Evolutionary conservation across 2,113 vertebrate genomes (phyloP).

Genomic region (Zosterops hypoxanthus): DNA sequence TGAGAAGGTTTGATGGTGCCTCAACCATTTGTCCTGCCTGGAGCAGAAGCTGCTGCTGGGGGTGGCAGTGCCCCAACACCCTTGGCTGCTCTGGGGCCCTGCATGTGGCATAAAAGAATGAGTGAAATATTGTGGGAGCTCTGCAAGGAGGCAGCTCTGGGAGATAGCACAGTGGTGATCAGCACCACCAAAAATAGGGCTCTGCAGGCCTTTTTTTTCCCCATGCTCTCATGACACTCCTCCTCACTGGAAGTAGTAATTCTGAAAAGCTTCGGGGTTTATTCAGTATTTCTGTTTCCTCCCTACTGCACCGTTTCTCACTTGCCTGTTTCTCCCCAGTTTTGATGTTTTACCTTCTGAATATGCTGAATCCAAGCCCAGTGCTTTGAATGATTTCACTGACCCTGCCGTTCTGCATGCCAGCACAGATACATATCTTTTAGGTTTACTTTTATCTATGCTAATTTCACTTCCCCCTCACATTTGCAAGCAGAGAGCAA

Average conservation of each 20-base stretch:
- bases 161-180: neutral
- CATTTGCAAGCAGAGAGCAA: slow-evolving; percentile 2
- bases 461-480: slow-evolving; percentile 41
- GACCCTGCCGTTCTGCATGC: slow-evolving; percentile 11
- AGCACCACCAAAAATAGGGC: slow-evolving; percentile 20
- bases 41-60: neutral
- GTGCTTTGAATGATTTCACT: neutral
- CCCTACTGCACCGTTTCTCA: neutral
- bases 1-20: neutral
- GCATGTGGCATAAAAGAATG: neutral
- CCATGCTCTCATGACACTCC: slow-evolving; percentile 1
- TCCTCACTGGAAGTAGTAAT: slow-evolving; percentile 45
- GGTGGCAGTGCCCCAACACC: rapidly evolving
- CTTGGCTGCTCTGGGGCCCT: neutral
- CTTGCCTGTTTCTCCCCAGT: neutral
- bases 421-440: slow-evolving; percentile 10
- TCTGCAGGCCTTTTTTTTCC: neutral
- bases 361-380: neutral
- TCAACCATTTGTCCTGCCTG: neutral
- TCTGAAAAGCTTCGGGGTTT: neutral
- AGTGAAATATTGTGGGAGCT: neutral
- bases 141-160: neutral
- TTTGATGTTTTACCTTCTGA: neutral
- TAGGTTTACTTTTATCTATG: slow-evolving; percentile 26
- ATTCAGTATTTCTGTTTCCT: slow-evolving; percentile 24